Conservation (phyloP, 2,797 vertebrate species). For the Danio jaintianensis region DNA sequence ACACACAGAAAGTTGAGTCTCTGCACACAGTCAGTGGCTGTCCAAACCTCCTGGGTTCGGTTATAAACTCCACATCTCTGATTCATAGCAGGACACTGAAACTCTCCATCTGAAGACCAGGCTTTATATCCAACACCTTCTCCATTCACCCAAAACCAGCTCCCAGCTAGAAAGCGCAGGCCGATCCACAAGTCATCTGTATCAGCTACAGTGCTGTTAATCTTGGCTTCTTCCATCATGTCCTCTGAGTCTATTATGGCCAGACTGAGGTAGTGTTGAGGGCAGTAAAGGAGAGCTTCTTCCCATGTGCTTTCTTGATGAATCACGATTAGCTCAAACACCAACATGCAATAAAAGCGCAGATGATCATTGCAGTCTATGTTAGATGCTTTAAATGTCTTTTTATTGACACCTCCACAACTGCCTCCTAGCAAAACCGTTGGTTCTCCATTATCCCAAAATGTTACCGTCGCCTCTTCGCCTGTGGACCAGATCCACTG, state of each 20-base stretch:
- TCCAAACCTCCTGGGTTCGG: not conserved
- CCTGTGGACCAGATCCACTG: constrained; percentile 61
- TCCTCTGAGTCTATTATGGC: constrained; percentile 29
- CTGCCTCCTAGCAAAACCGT: not conserved
- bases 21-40: constrained; percentile 19
- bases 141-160: constrained; percentile 58
- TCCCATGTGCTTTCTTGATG: constrained; percentile 62
- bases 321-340: constrained; percentile 48
- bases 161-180: constrained; percentile 55
- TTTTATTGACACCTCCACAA: not conserved
- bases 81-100: constrained; percentile 44
- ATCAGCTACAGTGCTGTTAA: constrained; percentile 1
- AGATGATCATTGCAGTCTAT: fast-evolving
- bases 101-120: not conserved
- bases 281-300: constrained; percentile 55
- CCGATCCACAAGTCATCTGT: constrained; percentile 58
- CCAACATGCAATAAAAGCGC: constrained; percentile 32
- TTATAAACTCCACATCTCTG: constrained; percentile 42
- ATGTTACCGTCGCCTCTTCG: not conserved
- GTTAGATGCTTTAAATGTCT: fast-evolving
- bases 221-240: constrained; percentile 27
- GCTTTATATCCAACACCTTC: not conserved
- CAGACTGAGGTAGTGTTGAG: constrained; percentile 13
- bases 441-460: fast-evolving
- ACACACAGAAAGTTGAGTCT: constrained; percentile 25